A percentile compares a stretch with the other conserved stretches of the same genome.
Conservation (phyloP, 2,113 vertebrate genomes). For the Nesogale talazaci region DNA sequence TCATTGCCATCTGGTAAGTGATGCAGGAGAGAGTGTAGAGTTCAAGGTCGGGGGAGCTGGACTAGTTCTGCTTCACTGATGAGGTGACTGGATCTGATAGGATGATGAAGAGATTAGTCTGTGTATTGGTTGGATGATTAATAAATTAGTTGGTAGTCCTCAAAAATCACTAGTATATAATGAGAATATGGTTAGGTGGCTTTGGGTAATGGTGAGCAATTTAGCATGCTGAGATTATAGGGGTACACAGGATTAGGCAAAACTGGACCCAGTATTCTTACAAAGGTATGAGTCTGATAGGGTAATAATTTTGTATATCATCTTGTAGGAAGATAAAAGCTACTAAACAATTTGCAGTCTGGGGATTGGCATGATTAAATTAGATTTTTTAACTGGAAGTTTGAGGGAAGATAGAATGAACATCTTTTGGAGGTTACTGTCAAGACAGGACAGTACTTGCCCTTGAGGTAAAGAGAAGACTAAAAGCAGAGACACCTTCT, state of each 20-base stretch:
- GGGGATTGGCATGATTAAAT: background rate
- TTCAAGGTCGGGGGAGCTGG: background rate
- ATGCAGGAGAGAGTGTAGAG: constrained; percentile 8
- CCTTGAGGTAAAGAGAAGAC: constrained; percentile 24
- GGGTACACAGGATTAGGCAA: background rate
- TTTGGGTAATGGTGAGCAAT: constrained; percentile 44
- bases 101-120: constrained; percentile 21
- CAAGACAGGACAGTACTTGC: background rate
- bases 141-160: constrained; percentile 6
- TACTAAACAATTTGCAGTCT: constrained; percentile 40
- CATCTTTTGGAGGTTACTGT: constrained; percentile 43
- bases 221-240: constrained; percentile 19
- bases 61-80: constrained; percentile 46
- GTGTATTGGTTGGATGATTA: background rate
- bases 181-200: constrained; percentile 32
- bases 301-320: constrained; percentile 20
- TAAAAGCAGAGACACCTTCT: constrained; percentile 24
- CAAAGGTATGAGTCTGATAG: constrained; percentile 4
- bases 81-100: background rate
- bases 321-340: constrained; percentile 48
- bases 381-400: constrained; percentile 42
- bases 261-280: background rate
- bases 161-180: background rate
- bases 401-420: background rate
- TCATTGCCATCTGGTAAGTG: constrained; percentile 21